phyloP scores from a whole-genome alignment of 1,140 invertebrate species.

The Drosophila kanapiae region DNA sequence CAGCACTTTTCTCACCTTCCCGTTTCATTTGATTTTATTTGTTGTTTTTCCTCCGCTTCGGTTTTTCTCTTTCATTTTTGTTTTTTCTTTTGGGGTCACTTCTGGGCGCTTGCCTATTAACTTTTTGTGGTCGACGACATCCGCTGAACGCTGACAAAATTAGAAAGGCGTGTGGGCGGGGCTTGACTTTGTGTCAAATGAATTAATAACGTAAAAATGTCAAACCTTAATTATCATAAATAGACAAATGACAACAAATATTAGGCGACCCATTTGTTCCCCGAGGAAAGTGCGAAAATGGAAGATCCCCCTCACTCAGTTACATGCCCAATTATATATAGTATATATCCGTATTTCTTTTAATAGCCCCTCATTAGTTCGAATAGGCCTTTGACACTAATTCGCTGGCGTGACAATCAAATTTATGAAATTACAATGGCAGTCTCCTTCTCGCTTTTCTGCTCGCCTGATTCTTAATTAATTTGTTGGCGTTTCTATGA shows the following conservation, averaged over 20 bases:
- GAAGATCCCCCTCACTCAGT: background rate
- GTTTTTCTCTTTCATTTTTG: conserved; percentile 30
- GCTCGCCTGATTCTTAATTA: conserved; percentile 38
- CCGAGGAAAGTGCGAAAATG: conserved; percentile 38
- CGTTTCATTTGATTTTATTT: conserved; percentile 57
- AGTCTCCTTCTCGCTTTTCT: conserved; percentile 16
- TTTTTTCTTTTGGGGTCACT: conserved; percentile 62
- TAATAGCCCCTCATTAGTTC: conserved; percentile 47
- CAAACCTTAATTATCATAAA: conserved; percentile 82
- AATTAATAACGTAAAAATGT: conserved; percentile 83
- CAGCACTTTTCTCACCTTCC: conserved; percentile 76
- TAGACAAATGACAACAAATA: conserved; percentile 81
- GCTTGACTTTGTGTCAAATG: conserved; percentile 63
- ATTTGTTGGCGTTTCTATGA: conserved; percentile 37
- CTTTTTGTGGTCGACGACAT: conserved; percentile 75
- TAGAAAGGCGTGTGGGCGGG: conserved; percentile 72
- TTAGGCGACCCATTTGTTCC: conserved; percentile 69
- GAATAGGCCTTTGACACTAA: conserved; percentile 41
- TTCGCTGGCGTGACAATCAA: conserved; percentile 46
- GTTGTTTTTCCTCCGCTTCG: conserved; percentile 15
- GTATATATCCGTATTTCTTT: conserved; percentile 30
- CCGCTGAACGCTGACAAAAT: conserved; percentile 74
- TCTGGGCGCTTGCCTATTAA: conserved; percentile 66
- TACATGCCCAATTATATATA: conserved; percentile 31
- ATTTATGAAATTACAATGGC: conserved; percentile 51